Evolutionary conservation across 1,140 invertebrate genomes (phyloP).

Genomic region (Nasonia giraulti): DNA sequence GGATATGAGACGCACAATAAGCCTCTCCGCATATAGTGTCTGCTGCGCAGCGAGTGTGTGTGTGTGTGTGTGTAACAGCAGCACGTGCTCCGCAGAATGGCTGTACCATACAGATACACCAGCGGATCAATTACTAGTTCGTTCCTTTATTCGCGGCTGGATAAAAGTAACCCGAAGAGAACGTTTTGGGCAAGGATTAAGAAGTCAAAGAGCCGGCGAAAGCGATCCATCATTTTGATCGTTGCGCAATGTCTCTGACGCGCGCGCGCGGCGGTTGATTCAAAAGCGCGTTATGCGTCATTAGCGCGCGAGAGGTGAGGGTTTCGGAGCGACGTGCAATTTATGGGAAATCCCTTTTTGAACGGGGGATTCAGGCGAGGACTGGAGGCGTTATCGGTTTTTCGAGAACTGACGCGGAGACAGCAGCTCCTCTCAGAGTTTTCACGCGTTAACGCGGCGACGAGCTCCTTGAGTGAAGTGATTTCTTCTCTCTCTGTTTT

Average conservation of each 20-base stretch:
- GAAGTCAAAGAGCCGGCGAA: conserved; percentile 12
- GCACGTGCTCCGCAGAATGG: not conserved
- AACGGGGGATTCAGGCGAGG: no score
- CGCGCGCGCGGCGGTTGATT: not conserved
- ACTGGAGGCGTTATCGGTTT: no score
- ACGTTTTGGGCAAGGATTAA: not conserved
- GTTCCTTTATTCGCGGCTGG: not conserved
- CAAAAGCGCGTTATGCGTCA: not conserved
- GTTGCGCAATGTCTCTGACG: conserved; percentile 1
- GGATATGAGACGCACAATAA: not conserved
- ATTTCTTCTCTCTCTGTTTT: no score
- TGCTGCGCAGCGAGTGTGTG: not conserved
- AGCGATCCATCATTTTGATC: not conserved
- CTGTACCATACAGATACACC: no score
- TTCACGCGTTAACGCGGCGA: no score
- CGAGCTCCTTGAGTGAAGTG: no score
- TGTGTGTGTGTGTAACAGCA: not conserved
- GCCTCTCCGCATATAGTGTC: not conserved
- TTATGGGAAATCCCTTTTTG: no score
- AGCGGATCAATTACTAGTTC: not conserved
- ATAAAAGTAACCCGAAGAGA: not conserved
- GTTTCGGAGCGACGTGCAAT: no score
- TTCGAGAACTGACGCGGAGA: no score
- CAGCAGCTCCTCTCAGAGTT: no score
- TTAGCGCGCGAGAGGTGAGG: not conserved